Base-by-base conservation (phyloP, 2,888 invertebrate genomes). In the Trisateles emortualis region DNA sequence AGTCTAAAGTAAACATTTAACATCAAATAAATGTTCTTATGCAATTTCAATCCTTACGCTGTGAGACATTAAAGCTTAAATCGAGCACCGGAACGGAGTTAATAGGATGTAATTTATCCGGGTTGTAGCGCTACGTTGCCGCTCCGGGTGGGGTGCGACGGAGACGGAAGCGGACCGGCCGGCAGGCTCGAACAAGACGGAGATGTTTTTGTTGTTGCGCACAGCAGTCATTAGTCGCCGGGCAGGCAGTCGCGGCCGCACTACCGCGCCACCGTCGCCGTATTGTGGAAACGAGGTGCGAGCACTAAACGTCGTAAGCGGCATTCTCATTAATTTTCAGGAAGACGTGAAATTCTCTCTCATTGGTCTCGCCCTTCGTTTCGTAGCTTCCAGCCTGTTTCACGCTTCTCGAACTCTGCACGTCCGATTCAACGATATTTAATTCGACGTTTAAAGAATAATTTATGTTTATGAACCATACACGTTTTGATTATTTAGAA, bases 71-170 rank as follows among this genome's bases (percentile, higher is more conserved):
- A 86, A 92, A 92, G 90, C 90, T 88, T 82, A 88, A 92, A 88
- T 92, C 88, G 91, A 84, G 83, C 84, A 84, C 84, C 83, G 86
- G 87, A 84, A 87, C 83, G 79, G 79, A 87, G 89, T 89, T 91
- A 90, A 92, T 92, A 91, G 89, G 91, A 88, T 90, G 90, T 92
- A 91, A 92, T 92, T 90, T 90, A 92, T 91, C 90, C 89, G 90
- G 85, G 89, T 87, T 83, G 83, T 83, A 84, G 72, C 79, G 90
- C 87, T 84, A 79, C 86, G 92, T 90, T 89, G 92, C 90, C 91
- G 87, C 83, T 87, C 84, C 81, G 89, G 84, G 81, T 86, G 79
- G 72, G 59, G 88, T 81, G 84, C 57, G 85, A 90, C 71, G 61
- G 86, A 85, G 84, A 90, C 75, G 78, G 59, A 57, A 44, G 59